phyloP scores from a whole-genome alignment of 2,888 invertebrate species.

The Protodeltote pygarga region DNA sequence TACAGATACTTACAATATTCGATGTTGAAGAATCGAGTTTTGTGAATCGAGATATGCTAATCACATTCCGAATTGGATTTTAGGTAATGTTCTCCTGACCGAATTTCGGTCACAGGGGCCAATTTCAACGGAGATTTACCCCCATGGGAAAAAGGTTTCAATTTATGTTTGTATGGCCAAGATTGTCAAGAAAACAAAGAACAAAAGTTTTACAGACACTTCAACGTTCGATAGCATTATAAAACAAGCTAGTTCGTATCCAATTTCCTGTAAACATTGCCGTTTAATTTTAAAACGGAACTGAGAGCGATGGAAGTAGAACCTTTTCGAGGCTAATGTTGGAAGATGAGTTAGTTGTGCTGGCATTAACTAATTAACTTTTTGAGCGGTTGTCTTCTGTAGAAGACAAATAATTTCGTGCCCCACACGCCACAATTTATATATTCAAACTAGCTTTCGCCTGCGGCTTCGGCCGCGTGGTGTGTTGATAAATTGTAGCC shows the following conservation, averaged over 20 bases:
- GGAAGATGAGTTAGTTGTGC: neutral
- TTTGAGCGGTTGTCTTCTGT: too few relatives aligned
- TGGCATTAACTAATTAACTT: too few relatives aligned
- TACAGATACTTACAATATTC: constrained; percentile 11
- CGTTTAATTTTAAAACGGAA: constrained; percentile 36
- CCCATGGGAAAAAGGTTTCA: too few relatives aligned
- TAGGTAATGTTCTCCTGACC: too few relatives aligned
- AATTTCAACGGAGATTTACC: too few relatives aligned
- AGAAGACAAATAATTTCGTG: too few relatives aligned
- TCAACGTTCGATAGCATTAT: constrained; percentile 29
- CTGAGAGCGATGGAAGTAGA: constrained; percentile 10
- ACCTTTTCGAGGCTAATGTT: constrained; percentile 31
- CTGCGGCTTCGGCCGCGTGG: too few relatives aligned
- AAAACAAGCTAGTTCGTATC: constrained; percentile 28
- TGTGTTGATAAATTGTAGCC: too few relatives aligned
- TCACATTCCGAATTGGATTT: constrained; percentile 18
- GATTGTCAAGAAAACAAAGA: constrained; percentile 5
- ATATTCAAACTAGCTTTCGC: too few relatives aligned
- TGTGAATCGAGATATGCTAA: constrained; percentile 21
- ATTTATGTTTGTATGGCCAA: too few relatives aligned
- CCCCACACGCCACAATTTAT: too few relatives aligned
- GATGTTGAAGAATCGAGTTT: constrained; percentile 1
- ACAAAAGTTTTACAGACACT: constrained; percentile 1
- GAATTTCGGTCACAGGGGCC: too few relatives aligned
- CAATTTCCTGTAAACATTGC: constrained; percentile 36